phyloP scores from a whole-genome alignment of 2,113 vertebrate species.

The Protobothrops mucrosquamatus region DNA sequence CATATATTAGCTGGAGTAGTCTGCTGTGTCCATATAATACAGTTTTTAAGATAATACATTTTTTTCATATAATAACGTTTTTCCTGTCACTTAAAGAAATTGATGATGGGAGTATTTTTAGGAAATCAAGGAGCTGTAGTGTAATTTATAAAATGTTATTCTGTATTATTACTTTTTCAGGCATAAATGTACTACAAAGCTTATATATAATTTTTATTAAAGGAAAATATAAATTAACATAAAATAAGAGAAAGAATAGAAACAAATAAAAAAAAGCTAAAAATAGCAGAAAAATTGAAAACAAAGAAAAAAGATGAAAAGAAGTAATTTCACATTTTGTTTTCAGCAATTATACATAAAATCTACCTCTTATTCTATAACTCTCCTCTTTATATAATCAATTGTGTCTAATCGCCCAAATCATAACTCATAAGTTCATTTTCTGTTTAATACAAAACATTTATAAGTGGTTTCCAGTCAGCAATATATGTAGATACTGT shows the following conservation, averaged over 20 bases:
- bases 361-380: background rate
- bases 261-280: background rate
- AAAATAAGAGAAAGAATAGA: background rate
- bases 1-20: background rate
- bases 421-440: background rate
- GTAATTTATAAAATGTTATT: background rate
- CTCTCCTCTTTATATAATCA: background rate
- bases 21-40: background rate
- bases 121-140: background rate
- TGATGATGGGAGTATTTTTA: background rate
- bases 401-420: background rate
- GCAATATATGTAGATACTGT: background rate
- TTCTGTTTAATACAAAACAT: background rate
- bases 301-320: background rate
- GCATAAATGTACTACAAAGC: background rate
- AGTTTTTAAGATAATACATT: background rate
- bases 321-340: background rate
- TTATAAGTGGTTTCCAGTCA: background rate
- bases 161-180: background rate
- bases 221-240: too few relatives aligned
- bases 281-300: background rate
- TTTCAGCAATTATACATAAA: background rate
- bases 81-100: background rate
- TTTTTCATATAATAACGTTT: background rate
- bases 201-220: too few relatives aligned